Evolutionary conservation across 1,140 invertebrate species (phyloP).

Genomic region (Heliconius hewitsoni): DNA sequence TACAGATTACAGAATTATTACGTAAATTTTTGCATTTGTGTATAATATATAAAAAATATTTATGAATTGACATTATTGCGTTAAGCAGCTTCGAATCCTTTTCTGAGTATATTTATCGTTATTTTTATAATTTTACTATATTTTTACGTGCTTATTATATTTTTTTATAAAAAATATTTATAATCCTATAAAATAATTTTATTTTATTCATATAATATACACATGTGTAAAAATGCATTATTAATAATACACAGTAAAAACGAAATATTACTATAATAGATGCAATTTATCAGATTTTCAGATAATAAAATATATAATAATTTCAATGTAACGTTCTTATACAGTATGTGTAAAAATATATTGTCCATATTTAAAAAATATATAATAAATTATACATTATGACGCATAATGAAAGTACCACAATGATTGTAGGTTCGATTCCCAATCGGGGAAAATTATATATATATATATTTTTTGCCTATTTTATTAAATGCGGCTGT

Average conservation of each 20-base stretch:
- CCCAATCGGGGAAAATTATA: too few species aligned
- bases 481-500: too few species aligned
- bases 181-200: neutral
- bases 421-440: too few species aligned
- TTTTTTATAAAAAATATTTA: too few species aligned
- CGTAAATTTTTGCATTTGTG: neutral
- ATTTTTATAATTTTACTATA: neutral
- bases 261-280: neutral
- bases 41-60: neutral
- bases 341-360: neutral
- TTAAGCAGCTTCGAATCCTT: neutral
- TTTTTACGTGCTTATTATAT: neutral
- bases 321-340: slow-evolving; percentile 8
- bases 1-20: neutral
- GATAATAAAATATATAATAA: neutral
- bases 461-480: too few species aligned
- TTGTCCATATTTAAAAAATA: neutral
- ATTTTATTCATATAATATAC: neutral
- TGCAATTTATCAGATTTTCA: neutral
- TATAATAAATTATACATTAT: too few species aligned
- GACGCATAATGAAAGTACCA: too few species aligned
- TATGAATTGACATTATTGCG: too few species aligned
- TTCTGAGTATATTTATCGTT: neutral
- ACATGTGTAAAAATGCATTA: neutral
- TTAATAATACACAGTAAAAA: neutral